A percentile compares a stretch with the other conserved stretches of the same genome.
Evolutionary conservation across 2,888 invertebrate genomes (phyloP).

Genomic region (Eulithis testata): DNA sequence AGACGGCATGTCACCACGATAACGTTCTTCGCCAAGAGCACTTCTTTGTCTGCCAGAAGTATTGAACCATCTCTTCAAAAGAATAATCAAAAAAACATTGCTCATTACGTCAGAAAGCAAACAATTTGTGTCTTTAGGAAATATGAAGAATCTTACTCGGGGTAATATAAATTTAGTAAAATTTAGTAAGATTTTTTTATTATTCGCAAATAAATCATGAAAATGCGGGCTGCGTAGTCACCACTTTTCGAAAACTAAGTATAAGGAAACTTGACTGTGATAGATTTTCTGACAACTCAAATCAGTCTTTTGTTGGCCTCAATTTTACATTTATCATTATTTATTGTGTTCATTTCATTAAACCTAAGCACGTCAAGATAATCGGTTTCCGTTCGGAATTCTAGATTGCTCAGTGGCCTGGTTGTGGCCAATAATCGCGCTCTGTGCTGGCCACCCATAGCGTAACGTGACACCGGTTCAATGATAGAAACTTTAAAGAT

Average conservation of each 20-base stretch:
- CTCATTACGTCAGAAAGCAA: no score
- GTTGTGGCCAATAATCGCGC: conserved; percentile 60
- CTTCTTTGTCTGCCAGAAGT: conserved; percentile 38
- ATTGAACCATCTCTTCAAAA: conserved; percentile 8
- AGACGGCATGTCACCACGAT: conserved; percentile 81
- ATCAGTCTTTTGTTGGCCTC: no score
- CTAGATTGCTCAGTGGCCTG: conserved; percentile 49
- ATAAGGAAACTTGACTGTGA: no score
- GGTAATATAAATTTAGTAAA: no score
- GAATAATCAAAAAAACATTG: conserved; percentile 14
- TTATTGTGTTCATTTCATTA: conserved; percentile 1
- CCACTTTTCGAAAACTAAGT: no score
- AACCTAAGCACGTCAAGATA: conserved; percentile 9
- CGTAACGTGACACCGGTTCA: conserved; percentile 69
- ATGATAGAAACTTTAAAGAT: conserved; percentile 42
- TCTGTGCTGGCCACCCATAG: conserved; percentile 73
- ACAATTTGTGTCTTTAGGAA: no score
- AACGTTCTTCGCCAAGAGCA: conserved; percentile 48
- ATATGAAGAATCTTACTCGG: no score
- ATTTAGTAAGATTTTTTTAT: no score
- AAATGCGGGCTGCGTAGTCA: no score
- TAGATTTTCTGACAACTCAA: no score
- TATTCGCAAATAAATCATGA: no score
- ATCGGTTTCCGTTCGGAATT: conserved; percentile 40
- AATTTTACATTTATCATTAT: not conserved